Base-by-base conservation (phyloP, 2,888 invertebrate species). In the Galerucella nymphaeae region DNA sequence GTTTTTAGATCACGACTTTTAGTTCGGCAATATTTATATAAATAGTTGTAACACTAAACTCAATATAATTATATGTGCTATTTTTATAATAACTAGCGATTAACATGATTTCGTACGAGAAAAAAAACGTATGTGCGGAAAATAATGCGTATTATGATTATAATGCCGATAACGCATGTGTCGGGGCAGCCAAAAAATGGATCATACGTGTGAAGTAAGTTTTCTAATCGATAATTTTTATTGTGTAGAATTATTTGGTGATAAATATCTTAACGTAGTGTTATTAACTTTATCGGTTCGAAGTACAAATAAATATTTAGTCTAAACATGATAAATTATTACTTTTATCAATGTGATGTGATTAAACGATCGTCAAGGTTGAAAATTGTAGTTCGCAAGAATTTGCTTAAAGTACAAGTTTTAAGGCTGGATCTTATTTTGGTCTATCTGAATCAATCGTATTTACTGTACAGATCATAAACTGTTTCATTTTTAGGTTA, bases 161-260 rank as follows among this genome's bases (percentile, higher is more conserved):
- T 16, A 67, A 73, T 18, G 58, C 58, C 16, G 23, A 63, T 6
- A 57, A 61, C 55, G 41, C 45, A 42, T 71, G 66, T 18, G 58
- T 59, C 16, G 50, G 42, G 11, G 73, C 67, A 14, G 14, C 71
- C 13, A 63, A 70, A 42, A 73, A 73, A 66, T 73, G 72, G 69
- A 73, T 73, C 9, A 65, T 73, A 30, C 50, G 41, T 30, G 50
- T 61, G 9, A 73, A 73, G 72, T 73, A 62, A 73, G 72, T 72
- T 63, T 66, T 13, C 9, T 62, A 64, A 42, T 41, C n/a, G 16
- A 38, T 18, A 13, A 57, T 20, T 16, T 20, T 57, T 50, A n/a
- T 38, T 38, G 14, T 13, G 10, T 13, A 48, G 14, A n/a, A 48
- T n/a, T 48, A n/a, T 14, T 48, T 14, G 48, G 5, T 13, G 45